Percentiles rank a stretch among this genome's conserved stretches.
Conservation (phyloP, 2,888 invertebrate species). For the Campoletis raptor region DNA sequence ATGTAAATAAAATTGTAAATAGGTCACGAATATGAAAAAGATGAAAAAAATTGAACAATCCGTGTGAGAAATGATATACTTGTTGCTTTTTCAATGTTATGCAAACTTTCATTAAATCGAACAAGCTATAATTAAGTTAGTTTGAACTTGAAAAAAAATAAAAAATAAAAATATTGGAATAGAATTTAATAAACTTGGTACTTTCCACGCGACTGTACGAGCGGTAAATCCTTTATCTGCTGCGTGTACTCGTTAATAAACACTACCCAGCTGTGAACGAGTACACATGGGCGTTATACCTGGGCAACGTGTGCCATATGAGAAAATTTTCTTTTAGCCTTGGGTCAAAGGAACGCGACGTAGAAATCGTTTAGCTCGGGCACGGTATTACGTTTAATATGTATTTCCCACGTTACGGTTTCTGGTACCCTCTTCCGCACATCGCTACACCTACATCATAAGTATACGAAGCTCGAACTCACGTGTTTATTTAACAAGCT, state of each 20-base stretch:
- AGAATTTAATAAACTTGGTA: background rate
- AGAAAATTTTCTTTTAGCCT: constrained; percentile 63
- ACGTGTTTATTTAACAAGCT: constrained; percentile 35
- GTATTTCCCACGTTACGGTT: constrained; percentile 69
- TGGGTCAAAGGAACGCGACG: constrained; percentile 58
- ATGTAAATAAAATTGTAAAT: background rate
- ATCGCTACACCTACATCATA: constrained; percentile 13
- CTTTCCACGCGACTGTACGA: constrained; percentile 15
- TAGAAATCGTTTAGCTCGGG: constrained; percentile 66
- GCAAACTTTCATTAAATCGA: constrained; percentile 13
- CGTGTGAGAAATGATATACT: constrained; percentile 6
- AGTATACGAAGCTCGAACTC: constrained; percentile 21
- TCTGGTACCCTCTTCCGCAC: constrained; percentile 44
- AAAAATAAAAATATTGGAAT: background rate
- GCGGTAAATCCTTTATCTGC: constrained; percentile 50
- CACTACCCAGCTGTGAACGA: constrained; percentile 40
- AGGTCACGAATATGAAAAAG: background rate
- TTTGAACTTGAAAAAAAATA: constrained; percentile 14
- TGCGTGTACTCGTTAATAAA: constrained; percentile 66
- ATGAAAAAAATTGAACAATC: background rate
- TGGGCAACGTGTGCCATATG: constrained; percentile 38
- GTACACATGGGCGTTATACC: constrained; percentile 28
- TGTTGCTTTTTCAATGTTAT: background rate
- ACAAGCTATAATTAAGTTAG: constrained; percentile 12
- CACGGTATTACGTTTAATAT: constrained; percentile 63